Conservation (phyloP, 2,797 vertebrate genomes). For the Coluber constrictor region DNA sequence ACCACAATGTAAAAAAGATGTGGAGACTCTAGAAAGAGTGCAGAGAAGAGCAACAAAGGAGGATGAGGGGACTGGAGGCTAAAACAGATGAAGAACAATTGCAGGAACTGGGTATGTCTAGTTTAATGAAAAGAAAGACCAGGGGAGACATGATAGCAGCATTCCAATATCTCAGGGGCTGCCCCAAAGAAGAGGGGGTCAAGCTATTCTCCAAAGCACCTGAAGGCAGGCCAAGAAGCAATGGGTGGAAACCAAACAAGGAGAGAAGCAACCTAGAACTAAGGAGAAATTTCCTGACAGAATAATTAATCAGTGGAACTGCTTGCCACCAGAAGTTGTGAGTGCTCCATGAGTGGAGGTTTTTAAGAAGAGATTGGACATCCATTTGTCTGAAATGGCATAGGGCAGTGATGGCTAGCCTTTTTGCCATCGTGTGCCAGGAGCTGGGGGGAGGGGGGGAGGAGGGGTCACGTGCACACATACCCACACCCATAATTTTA, state of each 20-base stretch:
- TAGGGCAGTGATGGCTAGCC: too few species aligned
- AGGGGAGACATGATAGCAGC: not conserved
- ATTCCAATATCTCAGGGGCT: not conserved
- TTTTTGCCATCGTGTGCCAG: too few species aligned
- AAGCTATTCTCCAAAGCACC: not conserved
- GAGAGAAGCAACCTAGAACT: not conserved
- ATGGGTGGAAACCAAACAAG: too few species aligned
- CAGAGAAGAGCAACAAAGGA: not conserved
- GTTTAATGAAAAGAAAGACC: not conserved
- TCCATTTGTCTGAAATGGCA: too few species aligned
- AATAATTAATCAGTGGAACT: too few species aligned
- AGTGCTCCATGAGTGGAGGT: too few species aligned
- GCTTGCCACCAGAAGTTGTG: too few species aligned
- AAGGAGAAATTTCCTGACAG: not conserved
- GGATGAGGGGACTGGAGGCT: not conserved
- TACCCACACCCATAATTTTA: too few species aligned
- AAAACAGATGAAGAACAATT: not conserved
- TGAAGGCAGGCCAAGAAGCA: accelerated
- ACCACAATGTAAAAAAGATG: not conserved
- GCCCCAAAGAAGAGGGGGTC: not conserved
- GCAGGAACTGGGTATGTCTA: accelerated
- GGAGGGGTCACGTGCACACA: too few species aligned
- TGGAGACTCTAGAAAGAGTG: not conserved
- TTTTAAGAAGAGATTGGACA: too few species aligned
- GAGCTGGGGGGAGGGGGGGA: too few species aligned